A percentile compares a stretch with the other conserved stretches of the same genome.
These are phyloP conservation scores for Ranitomeya variabilis DNA, from an alignment of 2,113 vertebrate species.

Conservation along the genomic window DNA sequence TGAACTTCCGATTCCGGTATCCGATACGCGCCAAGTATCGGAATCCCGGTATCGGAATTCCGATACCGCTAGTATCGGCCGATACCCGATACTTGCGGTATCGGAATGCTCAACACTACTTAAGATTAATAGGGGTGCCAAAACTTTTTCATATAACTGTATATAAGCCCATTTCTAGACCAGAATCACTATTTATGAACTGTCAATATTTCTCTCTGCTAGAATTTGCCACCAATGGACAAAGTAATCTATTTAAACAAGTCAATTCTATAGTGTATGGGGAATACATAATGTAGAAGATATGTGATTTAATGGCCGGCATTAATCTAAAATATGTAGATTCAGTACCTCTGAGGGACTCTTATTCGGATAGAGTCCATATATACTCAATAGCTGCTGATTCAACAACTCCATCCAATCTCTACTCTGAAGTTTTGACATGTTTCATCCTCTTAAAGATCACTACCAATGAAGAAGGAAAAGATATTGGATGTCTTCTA, in stretches of 20 bases:
- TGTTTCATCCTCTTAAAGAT: background rate
- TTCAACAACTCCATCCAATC: conserved; percentile 19
- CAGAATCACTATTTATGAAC: background rate
- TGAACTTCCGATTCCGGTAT: too few relatives aligned
- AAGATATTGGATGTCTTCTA: background rate
- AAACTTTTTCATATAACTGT: too few relatives aligned
- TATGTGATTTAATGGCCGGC: conserved; percentile 34
- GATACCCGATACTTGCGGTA: too few relatives aligned
- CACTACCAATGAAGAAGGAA: background rate
- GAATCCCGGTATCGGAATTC: too few relatives aligned
- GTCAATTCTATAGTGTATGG: conserved; percentile 33
- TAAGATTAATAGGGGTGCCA: too few relatives aligned
- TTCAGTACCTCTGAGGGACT: conserved; percentile 49
- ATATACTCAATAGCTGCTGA: conserved; percentile 7
- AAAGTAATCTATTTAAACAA: conserved; percentile 16
- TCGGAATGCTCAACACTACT: too few relatives aligned
- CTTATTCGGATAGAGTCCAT: conserved; percentile 23
- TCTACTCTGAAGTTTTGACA: background rate
- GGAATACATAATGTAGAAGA: conserved; percentile 13
- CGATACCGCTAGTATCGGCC: too few relatives aligned
- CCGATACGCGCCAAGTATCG: too few relatives aligned
- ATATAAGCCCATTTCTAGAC: background rate
- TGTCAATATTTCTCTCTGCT: conserved; percentile 20
- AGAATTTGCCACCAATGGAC: background rate
- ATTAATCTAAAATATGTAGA: conserved; percentile 41